phyloP scores from a whole-genome alignment of 2,888 invertebrate genomes.

The Epirrita christyi region DNA sequence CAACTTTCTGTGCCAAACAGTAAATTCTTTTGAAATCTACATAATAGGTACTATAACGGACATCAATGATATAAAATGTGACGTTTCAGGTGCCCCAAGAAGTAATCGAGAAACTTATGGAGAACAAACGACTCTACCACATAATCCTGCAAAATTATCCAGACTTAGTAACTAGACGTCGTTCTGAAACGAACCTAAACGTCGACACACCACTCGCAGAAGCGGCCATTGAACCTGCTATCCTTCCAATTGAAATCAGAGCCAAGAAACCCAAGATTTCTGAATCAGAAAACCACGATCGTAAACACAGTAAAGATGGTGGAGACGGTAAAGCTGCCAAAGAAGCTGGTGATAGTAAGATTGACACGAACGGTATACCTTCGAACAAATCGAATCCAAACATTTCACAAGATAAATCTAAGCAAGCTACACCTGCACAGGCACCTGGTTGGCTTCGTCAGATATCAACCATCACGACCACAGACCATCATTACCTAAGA shows the following conservation, averaged over 20 bases:
- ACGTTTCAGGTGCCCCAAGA: constrained; percentile 86
- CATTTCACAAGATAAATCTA: constrained; percentile 27
- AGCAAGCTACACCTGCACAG: constrained; percentile 30
- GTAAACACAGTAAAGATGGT: constrained; percentile 5
- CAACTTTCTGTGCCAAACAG: no score
- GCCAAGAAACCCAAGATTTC: constrained; percentile 50
- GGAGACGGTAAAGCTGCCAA: constrained; percentile 26
- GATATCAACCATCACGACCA: constrained; percentile 60
- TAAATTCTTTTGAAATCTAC: no score
- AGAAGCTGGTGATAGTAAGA: constrained; percentile 30
- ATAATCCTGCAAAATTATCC: constrained; percentile 90
- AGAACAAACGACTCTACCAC: constrained; percentile 87
- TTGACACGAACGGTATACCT: constrained; percentile 4
- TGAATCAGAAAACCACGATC: constrained; percentile 28
- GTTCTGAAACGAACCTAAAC: constrained; percentile 84
- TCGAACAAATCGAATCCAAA: constrained; percentile 37
- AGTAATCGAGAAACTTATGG: constrained; percentile 87
- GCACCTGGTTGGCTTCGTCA: constrained; percentile 72
- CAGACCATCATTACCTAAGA: constrained; percentile 88
- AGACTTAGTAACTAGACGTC: constrained; percentile 84
- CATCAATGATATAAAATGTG: neutral
- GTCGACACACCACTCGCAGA: constrained; percentile 47
- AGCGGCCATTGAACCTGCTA: constrained; percentile 58
- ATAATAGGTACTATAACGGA: no score
- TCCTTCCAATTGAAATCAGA: constrained; percentile 56